A percentile compares a stretch with the other conserved stretches of the same genome.
These are phyloP conservation scores for Sarcophaga variegata DNA, from an alignment of 2,888 invertebrate species.

Conservation along the genomic window DNA sequence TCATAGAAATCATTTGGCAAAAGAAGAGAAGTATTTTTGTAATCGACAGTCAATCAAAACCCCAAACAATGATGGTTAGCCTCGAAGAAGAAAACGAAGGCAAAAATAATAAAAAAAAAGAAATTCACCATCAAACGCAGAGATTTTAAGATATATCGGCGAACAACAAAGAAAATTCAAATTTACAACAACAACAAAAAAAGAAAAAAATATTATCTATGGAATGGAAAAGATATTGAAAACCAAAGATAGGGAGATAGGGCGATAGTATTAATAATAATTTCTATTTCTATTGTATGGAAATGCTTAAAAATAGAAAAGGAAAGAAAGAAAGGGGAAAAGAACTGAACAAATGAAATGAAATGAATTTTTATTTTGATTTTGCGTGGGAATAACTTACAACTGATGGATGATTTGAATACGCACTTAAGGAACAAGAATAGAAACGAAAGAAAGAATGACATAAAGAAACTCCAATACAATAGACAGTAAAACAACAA, in stretches of 20 bases:
- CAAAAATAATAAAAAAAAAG: background rate
- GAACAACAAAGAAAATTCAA: background rate
- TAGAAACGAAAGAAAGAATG: background rate
- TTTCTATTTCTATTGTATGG: no score
- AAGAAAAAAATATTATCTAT: background rate
- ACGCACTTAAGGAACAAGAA: conserved; percentile 49
- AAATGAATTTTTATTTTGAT: background rate
- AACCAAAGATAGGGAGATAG: background rate
- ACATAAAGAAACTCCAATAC: background rate
- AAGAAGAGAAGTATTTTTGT: background rate
- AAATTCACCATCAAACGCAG: background rate
- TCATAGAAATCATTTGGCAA: background rate
- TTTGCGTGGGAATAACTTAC: conserved; percentile 69
- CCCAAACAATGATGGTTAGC: background rate
- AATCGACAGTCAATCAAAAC: conserved; percentile 8
- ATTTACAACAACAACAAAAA: background rate
- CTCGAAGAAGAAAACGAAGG: background rate
- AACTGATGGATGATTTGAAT: conserved; percentile 55
- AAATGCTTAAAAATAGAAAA: background rate
- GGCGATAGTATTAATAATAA: no score
- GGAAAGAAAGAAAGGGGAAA: background rate
- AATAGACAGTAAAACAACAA: background rate
- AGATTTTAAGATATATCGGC: no score
- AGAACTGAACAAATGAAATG: background rate
- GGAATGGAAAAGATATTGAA: background rate